Base-by-base conservation (phyloP, 1,140 invertebrate species). In the Brachionus calyciflorus region DNA sequence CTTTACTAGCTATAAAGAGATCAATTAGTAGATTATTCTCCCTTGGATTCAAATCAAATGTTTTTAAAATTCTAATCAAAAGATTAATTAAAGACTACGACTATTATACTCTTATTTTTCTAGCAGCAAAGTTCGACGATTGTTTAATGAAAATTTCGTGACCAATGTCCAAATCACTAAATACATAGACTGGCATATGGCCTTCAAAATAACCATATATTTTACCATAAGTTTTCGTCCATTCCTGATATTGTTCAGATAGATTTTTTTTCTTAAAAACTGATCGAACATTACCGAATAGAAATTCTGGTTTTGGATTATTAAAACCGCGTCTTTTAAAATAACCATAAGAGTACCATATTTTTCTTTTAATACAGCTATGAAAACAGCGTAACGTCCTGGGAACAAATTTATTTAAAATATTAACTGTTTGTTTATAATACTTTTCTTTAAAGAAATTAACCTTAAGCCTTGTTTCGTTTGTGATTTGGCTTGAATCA, bases 61-160 rank as follows among this genome's bases (percentile, higher is more conserved):
- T 7, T n/a, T 24, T 19, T 44, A n/a, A n/a, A 70, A 4, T 46
- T 77, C 51, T 48, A 49, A 63, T 1, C 24, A 1, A 26, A 12
- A 51, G n/a, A n/a, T n/a, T n/a, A n/a, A n/a, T n/a, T n/a, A n/a
- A n/a, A n/a, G n/a, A n/a, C n/a, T n/a, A n/a, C n/a, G n/a, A n/a
- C n/a, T n/a, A n/a, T n/a, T n/a, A n/a, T n/a, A n/a, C n/a, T n/a
- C 78, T 78, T 76, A 84, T 82, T 79, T 84, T 85, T 80, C 86
- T 77, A 28, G 81, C 83, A 77, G 85, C 82, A 78, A 87, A 87
- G 73, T 81, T 81, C 41, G 82, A 82, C 78, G 86, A 87, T 78
- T 87, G 84, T 77, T 85, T 85, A 17, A 84, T 79, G 49, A 87
- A 83, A 9, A 87, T 80, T 77, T 87, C 82, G 12, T 84, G 78